Conservation (phyloP, 2,797 vertebrate genomes). For the Otolemur crassicaudatus region DNA sequence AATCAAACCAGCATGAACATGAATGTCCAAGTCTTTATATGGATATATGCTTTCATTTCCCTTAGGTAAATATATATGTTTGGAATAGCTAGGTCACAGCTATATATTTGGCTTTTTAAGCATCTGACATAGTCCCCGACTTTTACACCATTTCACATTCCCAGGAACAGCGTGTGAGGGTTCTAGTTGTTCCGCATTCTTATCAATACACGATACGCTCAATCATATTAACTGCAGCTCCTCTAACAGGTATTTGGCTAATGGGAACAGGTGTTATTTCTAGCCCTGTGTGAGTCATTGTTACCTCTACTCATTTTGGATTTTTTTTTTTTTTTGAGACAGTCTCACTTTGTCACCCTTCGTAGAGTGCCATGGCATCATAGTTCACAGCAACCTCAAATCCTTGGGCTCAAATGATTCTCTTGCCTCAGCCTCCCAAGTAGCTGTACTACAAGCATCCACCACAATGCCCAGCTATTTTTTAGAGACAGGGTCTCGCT, state of each 20-base stretch:
- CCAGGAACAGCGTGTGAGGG: neutral
- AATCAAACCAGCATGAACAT: neutral
- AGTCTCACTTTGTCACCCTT: too few species aligned
- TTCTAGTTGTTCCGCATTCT: neutral
- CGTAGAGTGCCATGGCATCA: too few species aligned
- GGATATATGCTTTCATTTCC: neutral
- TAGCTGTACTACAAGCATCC: too few species aligned
- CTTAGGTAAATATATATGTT: neutral
- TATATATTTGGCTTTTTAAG: neutral
- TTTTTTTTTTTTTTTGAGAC: neutral
- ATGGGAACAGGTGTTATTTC: too few species aligned
- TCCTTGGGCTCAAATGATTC: too few species aligned
- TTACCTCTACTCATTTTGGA: neutral
- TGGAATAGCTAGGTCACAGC: neutral
- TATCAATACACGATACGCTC: neutral
- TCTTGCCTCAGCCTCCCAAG: too few species aligned
- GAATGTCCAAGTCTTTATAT: neutral
- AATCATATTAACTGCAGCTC: neutral
- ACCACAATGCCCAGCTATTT: too few species aligned
- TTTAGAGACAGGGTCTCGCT: too few species aligned
- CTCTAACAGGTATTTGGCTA: neutral
- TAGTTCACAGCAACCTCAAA: too few species aligned
- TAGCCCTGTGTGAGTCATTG: neutral
- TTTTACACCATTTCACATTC: neutral
- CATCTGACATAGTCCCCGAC: neutral